Base-by-base conservation (phyloP, 2,797 vertebrate genomes). In the Neosilurus hyrtlii region DNA sequence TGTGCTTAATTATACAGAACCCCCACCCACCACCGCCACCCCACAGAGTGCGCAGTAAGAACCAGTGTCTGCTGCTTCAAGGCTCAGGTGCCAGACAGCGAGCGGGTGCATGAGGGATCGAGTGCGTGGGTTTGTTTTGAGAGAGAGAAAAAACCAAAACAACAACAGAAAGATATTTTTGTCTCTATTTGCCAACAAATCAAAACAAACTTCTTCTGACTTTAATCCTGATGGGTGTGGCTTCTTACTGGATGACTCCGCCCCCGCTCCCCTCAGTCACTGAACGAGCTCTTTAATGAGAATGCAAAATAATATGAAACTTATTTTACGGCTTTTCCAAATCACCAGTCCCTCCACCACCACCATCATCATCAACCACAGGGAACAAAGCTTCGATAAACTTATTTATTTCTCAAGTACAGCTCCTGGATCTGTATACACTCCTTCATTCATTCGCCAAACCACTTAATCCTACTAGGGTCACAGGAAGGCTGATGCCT, bases 1-100 rank as follows among this genome's bases (percentile, higher is more conserved):
- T 30, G 10, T 52, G 65, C n/a, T 83, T 74, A 65, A 77, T 82
- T 52, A 83, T 77, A 37, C 73, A 72, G 54, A 15, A 51, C 43
- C 43, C 43, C 43, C 43, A 43, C 43, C 43, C 43, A 43, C 43
- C 43, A 43, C 43, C 43, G 12, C 66, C 73, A 56, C 73, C 59
- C 57, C 20, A n/a, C 18, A 4, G 54, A 57, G 78, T 49, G 57
- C 54, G 73, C 65, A 52, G 22, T 66, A 43, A 63, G 76, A 76
- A 26, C 66, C 20, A 12, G 43, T 10, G 77, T 67, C 66, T 81
- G 73, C 73, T 78, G 84, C 74, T 82, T 79, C 54, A 18, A 71
- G 82, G 67, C 68, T 84, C 85, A 91, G 89, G 89, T 91, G 89
- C 85, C 81, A 67, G 59, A 62, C 86, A 84, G 77, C 61, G 57